Base-by-base conservation (phyloP, 2,888 invertebrate species). In the Pachydiplax longipennis region DNA sequence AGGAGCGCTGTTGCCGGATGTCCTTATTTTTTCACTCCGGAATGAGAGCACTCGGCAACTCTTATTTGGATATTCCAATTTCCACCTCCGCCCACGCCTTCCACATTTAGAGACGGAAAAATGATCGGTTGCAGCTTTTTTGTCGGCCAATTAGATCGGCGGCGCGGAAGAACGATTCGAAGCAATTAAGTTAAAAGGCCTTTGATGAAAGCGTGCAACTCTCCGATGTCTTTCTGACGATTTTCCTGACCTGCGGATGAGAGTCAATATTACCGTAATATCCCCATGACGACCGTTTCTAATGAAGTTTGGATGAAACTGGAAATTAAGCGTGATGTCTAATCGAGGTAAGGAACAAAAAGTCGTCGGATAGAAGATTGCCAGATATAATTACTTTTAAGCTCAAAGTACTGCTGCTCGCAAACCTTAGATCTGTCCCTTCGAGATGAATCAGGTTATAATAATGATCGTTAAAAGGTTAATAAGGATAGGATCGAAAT, bases 1-100 rank as follows among this genome's bases (percentile, higher is more conserved):
- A 25, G 58, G 83, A 73, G 61, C 61, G 87, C 31, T n/a, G 87
- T 87, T 87, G 87, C 65, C 87, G 87, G 40, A 87, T 65, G 61
- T 58, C 37, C 31, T 35, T 15, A 31, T 25, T 31, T 22, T 83
- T 61, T 61, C 40, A 22, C 37, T 37, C 40, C 18, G 8, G 44
- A 87, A 87, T 87, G 61, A 40, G 87, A 87, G 40, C 87, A 61
- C 31, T 58, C 87, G 65, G 37, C 31, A 22, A 58, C 58, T 61
- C 87, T 87, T 87, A 87, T 65, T 87, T 40, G 87, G 87, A 31
- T 65, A 61, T 65, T 87, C 40, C 61, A 83, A 58, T 83, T 58
- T 83, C 58, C 73, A 3, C 73, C 73, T 83, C 58, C 73, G 10
- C 73, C 73, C 31, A 25, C 73, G 15, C 61, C 12, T 18, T 65